Evolutionary conservation across 2,113 vertebrate genomes (phyloP).

Genomic region (Dasyurus viverrinus): DNA sequence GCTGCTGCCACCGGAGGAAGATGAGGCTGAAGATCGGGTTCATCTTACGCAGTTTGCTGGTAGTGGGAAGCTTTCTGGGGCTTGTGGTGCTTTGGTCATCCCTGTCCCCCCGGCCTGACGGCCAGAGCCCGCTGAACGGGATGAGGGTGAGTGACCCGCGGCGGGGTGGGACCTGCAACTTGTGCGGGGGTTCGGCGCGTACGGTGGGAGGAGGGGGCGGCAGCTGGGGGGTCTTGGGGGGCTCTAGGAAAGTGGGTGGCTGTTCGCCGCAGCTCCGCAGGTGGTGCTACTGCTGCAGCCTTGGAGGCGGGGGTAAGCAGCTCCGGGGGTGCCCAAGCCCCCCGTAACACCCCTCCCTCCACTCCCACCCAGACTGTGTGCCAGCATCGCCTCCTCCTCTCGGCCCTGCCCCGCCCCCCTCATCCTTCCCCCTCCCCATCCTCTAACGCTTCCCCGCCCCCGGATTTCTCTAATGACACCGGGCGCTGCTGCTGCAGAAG

Average conservation of each 20-base stretch:
- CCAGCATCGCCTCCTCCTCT: neutral
- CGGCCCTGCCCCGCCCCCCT: slow-evolving; percentile 54
- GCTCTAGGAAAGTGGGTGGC: neutral
- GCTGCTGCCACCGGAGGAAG: slow-evolving; percentile 64
- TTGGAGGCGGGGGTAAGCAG: slow-evolving; percentile 10
- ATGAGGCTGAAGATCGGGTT: slow-evolving; percentile 95
- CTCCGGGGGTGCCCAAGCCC: neutral
- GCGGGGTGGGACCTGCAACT: slow-evolving; percentile 68
- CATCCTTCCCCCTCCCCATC: slow-evolving; percentile 59
- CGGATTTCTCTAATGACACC: slow-evolving; percentile 8
- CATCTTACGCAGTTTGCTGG: slow-evolving; percentile 89
- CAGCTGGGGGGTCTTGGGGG: slow-evolving; percentile 37
- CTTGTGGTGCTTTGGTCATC: slow-evolving; percentile 93
- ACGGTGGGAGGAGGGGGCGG: slow-evolving; percentile 38
- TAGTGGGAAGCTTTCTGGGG: slow-evolving; percentile 90
- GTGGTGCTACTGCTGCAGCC: slow-evolving; percentile 60
- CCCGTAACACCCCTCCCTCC: neutral
- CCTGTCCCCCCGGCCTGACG: slow-evolving; percentile 87
- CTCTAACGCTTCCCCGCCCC: slow-evolving; percentile 61
- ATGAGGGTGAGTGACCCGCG: slow-evolving; percentile 84
- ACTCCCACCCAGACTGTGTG: neutral
- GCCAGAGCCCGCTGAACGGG: slow-evolving; percentile 80
- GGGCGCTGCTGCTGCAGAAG: neutral
- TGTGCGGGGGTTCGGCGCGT: slow-evolving; percentile 65
- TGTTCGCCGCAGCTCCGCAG: slow-evolving; percentile 67